Base-by-base conservation (phyloP, 1,140 invertebrate genomes). In the Dinoponera quadriceps region DNA sequence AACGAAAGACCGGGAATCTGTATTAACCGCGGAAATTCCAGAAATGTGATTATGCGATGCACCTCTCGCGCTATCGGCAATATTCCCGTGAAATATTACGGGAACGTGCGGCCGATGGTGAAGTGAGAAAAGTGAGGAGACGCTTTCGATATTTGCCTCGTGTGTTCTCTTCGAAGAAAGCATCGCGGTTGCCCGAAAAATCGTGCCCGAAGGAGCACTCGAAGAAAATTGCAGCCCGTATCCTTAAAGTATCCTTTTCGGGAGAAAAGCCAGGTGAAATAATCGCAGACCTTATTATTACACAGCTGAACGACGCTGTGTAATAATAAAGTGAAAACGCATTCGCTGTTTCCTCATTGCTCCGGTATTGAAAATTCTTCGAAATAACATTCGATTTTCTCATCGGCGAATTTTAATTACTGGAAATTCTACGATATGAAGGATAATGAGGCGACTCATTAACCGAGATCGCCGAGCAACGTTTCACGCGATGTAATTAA, bases 11-110 rank as follows among this genome's bases (percentile, higher is more conserved):
- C 13, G n/a, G 62, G 54, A 55, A 80, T 87, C 62, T 71, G 55
- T 80, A 87, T 84, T 84, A 84, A 84, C 75, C 57, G 25, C 18
- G 44, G 57, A 55, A 88, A 87, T 87, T 88, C 62, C 51, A 55
- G 68, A 51, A 86, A 84, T 27, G n/a, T 33, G 25, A 29, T 74
- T 55, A 54, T 27, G n/a, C 54, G 44, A 0, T 54, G 7, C 55
- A 14, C 29, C 16, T 66, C 49, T 25, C 59, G 13, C 44, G 14
- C n/a, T 65, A 55, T 78, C 49, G 18, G 2, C 22, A 33, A 69
- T 44, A 78, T 78, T 57, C 33, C 18, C 14, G 27, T 29, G 7
- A 69, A 78, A 57, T 44, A 78, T 5, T 38, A 13, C 20, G 49
- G 1, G 22, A 69, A 57, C 29, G 14, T 78, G 63, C 33, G 68